Evolutionary conservation across 2,113 vertebrate genomes (phyloP).

Genomic region (Cyprinus carpio): DNA sequence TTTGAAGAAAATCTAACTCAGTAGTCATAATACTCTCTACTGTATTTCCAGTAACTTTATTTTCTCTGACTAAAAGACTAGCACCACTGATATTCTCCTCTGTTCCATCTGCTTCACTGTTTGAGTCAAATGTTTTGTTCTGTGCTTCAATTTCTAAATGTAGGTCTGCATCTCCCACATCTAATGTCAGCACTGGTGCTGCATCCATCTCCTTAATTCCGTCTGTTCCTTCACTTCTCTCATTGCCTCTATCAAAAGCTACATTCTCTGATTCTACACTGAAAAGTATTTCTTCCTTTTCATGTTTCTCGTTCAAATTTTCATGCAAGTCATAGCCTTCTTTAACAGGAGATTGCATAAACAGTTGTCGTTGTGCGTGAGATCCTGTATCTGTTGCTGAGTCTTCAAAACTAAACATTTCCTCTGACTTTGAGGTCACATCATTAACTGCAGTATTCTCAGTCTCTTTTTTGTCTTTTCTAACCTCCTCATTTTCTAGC

Average conservation of each 20-base stretch:
- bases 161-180: background rate
- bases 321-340: background rate
- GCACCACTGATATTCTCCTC: background rate
- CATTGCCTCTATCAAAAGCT: background rate
- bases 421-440: slow-evolving; percentile 19
- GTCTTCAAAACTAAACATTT: slow-evolving; percentile 14
- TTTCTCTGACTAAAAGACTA: background rate
- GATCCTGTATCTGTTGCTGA: background rate
- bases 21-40: background rate
- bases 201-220: background rate
- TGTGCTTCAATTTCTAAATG: background rate
- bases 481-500: slow-evolving; percentile 8
- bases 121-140: background rate
- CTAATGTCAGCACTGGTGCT: background rate
- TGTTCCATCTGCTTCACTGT: background rate
- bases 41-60: background rate
- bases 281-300: background rate
- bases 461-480: background rate
- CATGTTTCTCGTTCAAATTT: background rate
- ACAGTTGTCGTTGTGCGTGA: background rate
- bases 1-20: background rate
- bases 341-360: background rate
- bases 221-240: background rate
- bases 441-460: background rate
- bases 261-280: background rate